These are phyloP conservation scores for Enteromius treurensis DNA, from an alignment of 2,797 vertebrate species.

Conservation along the genomic window DNA sequence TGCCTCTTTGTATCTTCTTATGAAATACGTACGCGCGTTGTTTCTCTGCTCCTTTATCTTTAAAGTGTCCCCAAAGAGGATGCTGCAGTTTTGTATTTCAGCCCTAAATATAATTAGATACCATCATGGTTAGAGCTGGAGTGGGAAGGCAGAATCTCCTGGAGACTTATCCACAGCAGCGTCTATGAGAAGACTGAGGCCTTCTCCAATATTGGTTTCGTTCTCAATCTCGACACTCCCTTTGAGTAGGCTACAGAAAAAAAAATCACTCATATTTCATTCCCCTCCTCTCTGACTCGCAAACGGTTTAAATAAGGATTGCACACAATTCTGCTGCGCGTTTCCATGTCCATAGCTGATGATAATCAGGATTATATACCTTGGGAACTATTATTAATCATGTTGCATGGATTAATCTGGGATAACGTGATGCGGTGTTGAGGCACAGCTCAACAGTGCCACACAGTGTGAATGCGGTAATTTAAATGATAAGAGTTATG, in stretches of 20 bases:
- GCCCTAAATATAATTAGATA: slow-evolving; percentile 55
- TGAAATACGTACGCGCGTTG: slow-evolving; percentile 50
- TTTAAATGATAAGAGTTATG: slow-evolving; percentile 1
- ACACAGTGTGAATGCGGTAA: slow-evolving; percentile 58
- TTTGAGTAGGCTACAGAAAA: slow-evolving; percentile 52
- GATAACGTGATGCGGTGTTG: slow-evolving; percentile 39
- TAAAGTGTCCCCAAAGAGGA: slow-evolving; percentile 54
- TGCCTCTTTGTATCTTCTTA: slow-evolving; percentile 48
- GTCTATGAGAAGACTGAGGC: slow-evolving; percentile 56
- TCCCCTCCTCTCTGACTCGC: slow-evolving; percentile 57
- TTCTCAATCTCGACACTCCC: slow-evolving; percentile 66
- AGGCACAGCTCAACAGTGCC: slow-evolving; percentile 61
- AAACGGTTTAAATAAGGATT: slow-evolving; percentile 15
- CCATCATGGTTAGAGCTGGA: slow-evolving; percentile 53
- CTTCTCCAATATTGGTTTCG: slow-evolving; percentile 58
- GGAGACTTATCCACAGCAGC: slow-evolving; percentile 44
- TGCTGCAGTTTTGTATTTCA: slow-evolving; percentile 56
- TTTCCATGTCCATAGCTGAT: slow-evolving; percentile 46
- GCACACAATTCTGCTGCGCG: slow-evolving; percentile 13
- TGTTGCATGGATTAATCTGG: slow-evolving; percentile 46
- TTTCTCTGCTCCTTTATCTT: slow-evolving; percentile 51
- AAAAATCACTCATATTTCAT: slow-evolving; percentile 54
- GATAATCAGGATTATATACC: slow-evolving; percentile 58
- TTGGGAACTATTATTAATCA: slow-evolving; percentile 58
- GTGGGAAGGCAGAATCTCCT: slow-evolving; percentile 42